Conservation (phyloP, 2,113 vertebrate species). For the Dermatemys mawii region DNA sequence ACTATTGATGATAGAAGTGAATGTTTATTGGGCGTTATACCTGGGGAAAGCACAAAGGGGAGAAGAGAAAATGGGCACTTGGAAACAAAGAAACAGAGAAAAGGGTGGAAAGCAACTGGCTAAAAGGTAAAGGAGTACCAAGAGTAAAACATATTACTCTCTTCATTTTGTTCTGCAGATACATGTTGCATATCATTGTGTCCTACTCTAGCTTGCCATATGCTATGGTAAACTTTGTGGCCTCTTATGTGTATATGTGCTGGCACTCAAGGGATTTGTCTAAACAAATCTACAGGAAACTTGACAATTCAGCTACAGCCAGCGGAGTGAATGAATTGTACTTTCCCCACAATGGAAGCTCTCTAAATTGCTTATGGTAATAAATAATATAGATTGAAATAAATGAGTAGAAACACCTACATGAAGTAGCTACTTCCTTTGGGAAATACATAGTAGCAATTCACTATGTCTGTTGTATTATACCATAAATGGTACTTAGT, state of each 20-base stretch:
- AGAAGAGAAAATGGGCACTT: not conserved
- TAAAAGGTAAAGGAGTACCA: not conserved
- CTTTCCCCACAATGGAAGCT: not conserved
- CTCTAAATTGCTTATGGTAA: not conserved
- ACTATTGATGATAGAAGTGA: not conserved
- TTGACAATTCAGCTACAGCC: not conserved
- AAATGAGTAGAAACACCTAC: not conserved
- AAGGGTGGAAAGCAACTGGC: not conserved
- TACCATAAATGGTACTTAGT: not conserved
- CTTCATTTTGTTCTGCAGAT: not conserved
- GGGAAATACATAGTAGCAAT: not conserved
- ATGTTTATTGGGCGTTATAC: not conserved
- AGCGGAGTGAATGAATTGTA: not conserved
- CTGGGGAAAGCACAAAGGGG: not conserved
- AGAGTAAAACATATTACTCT: not conserved
- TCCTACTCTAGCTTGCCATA: not conserved
- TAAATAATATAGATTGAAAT: accelerated
- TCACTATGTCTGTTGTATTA: not conserved
- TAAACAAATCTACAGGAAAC: not conserved
- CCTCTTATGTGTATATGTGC: not conserved
- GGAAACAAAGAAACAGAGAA: not conserved
- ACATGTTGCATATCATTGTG: not conserved
- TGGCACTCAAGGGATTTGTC: not conserved
- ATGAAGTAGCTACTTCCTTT: not conserved
- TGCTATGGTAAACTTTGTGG: accelerated